A percentile compares a stretch with the other conserved stretches of the same genome.
Evolutionary conservation across 2,797 vertebrate genomes (phyloP).

Genomic region (Toxotes lorentzi): DNA sequence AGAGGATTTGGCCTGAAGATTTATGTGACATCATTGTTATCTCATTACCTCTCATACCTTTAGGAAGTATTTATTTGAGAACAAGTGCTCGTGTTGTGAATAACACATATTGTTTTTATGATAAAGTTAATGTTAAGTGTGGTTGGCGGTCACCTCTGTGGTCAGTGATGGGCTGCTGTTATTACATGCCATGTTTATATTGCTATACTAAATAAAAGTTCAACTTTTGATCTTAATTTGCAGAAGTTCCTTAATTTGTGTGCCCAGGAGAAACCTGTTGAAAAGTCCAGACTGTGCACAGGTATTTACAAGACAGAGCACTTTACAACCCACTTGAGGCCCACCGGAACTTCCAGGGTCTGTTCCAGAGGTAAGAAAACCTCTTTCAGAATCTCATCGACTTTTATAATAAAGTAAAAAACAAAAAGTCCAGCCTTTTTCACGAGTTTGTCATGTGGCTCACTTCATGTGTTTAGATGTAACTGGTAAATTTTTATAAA

Average conservation of each 20-base stretch:
- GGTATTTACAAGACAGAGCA: neutral
- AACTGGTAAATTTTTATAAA: neutral
- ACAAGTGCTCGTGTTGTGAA: neutral
- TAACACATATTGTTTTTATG: neutral
- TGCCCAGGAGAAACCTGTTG: too few relatives aligned
- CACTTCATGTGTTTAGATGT: neutral
- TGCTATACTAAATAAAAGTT: neutral
- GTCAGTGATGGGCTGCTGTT: neutral
- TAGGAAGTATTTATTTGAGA: neutral
- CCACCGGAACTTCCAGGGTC: too few relatives aligned
- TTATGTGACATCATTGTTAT: conserved; percentile 17
- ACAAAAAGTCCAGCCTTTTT: neutral
- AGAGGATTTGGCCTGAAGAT: conserved; percentile 16
- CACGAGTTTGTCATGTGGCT: neutral
- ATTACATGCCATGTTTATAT: neutral
- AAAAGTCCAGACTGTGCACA: neutral
- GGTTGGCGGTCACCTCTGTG: too few relatives aligned
- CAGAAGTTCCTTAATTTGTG: neutral
- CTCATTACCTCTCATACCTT: conserved; percentile 14
- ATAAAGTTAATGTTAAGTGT: too few relatives aligned
- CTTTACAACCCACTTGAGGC: neutral
- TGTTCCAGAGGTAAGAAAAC: neutral
- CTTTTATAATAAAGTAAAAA: neutral
- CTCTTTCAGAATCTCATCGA: neutral
- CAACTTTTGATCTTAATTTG: neutral